phyloP scores from a whole-genome alignment of 2,113 vertebrate genomes.

The Calidris pugnax region DNA sequence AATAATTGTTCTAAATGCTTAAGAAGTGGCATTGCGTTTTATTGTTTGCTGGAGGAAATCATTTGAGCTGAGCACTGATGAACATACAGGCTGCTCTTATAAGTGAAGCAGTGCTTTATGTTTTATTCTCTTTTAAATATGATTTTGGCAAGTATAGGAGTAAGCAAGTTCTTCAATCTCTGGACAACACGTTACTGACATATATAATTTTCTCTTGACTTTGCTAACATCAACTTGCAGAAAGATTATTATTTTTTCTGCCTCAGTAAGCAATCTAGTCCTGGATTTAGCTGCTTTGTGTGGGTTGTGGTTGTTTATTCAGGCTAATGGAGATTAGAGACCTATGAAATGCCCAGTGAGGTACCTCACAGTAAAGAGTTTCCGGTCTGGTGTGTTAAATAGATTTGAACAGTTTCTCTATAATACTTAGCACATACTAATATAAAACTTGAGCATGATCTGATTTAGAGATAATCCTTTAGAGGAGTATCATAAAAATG shows the following conservation, averaged over 20 bases:
- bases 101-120: constrained; percentile 26
- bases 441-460: constrained; percentile 51
- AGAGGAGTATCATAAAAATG: constrained; percentile 50
- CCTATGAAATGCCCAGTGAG: constrained; percentile 34
- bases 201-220: constrained; percentile 40
- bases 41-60: background rate
- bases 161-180: constrained; percentile 30
- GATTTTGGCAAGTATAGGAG: constrained; percentile 32
- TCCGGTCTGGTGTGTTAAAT: constrained; percentile 33
- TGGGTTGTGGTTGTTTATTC: constrained; percentile 5
- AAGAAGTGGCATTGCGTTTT: constrained; percentile 7
- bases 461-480: constrained; percentile 62
- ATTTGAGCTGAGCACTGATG: constrained; percentile 22
- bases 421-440: constrained; percentile 46
- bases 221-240: constrained; percentile 1
- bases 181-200: constrained; percentile 19
- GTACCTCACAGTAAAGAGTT: constrained; percentile 6
- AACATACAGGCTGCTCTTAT: constrained; percentile 27
- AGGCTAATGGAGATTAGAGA: constrained; percentile 40
- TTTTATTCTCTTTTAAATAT: constrained; percentile 41
- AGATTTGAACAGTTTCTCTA: constrained; percentile 48
- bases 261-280: constrained; percentile 4
- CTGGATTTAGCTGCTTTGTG: constrained; percentile 12
- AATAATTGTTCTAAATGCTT: background rate
- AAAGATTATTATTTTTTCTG: constrained; percentile 47